Conservation (phyloP, 2,797 vertebrate genomes). For the Neostethus bicornis region DNA sequence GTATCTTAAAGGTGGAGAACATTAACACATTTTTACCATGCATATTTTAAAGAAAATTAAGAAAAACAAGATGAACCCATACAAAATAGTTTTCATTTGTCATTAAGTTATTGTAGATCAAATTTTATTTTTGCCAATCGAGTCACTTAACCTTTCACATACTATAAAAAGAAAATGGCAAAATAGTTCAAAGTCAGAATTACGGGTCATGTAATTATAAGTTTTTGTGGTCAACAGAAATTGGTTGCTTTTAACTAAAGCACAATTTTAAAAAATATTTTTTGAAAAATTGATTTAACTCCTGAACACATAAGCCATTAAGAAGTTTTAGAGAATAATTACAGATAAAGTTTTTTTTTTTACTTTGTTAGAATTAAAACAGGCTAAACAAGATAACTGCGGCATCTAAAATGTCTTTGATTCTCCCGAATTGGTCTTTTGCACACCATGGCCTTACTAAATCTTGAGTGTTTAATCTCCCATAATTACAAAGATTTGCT, state of each 20-base stretch:
- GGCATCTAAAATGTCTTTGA: slow-evolving; percentile 62
- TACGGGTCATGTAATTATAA: too few relatives aligned
- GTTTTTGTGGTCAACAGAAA: too few relatives aligned
- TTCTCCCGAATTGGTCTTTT: slow-evolving; percentile 55
- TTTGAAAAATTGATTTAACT: too few relatives aligned
- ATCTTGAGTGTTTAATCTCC: slow-evolving; percentile 81
- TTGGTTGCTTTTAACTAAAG: too few relatives aligned
- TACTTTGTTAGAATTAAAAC: slow-evolving; percentile 49
- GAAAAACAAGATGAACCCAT: not conserved
- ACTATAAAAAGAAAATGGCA: too few relatives aligned
- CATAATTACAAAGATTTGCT: slow-evolving; percentile 83
- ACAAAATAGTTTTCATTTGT: not conserved
- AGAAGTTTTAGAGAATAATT: too few relatives aligned
- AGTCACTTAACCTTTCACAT: too few relatives aligned
- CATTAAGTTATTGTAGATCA: not conserved
- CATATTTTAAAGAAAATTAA: too few relatives aligned
- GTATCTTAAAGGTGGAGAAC: not conserved
- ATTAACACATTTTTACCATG: not conserved
- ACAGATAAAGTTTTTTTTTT: slow-evolving; percentile 45
- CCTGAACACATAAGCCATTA: too few relatives aligned
- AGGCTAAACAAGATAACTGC: slow-evolving; percentile 66
- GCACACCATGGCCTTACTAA: slow-evolving; percentile 70
- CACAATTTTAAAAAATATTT: too few relatives aligned
- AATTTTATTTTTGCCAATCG: too few relatives aligned
- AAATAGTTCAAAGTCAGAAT: too few relatives aligned